Evolutionary conservation across 2,797 vertebrate genomes (phyloP).

Genomic region (Ispidina picta): DNA sequence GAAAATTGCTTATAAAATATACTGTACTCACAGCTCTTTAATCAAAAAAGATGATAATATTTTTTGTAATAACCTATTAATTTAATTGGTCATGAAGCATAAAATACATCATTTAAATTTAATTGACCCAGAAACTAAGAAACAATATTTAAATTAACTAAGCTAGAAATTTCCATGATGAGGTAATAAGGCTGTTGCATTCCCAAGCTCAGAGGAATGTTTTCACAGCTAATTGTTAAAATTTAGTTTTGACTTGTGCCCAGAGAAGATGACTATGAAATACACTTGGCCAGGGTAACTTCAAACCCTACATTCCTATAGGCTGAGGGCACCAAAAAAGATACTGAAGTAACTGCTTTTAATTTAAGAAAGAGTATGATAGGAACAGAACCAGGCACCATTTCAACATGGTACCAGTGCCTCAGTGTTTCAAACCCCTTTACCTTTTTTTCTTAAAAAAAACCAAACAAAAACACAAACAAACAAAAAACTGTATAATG

Average conservation of each 20-base stretch:
- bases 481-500: constrained; percentile 30
- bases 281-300: constrained; percentile 85
- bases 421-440: constrained; percentile 49
- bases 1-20: constrained; percentile 99
- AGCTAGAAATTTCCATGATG: constrained; percentile 85
- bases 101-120: constrained; percentile 98
- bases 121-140: constrained; percentile 99
- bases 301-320: constrained; percentile 78
- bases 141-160: constrained; percentile 93
- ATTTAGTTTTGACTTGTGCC: constrained; percentile 84
- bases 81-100: constrained; percentile 99
- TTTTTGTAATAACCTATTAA: constrained; percentile 97
- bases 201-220: constrained; percentile 78
- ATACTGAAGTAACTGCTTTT: constrained; percentile 30
- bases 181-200: constrained; percentile 83
- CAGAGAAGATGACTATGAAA: constrained; percentile 85
- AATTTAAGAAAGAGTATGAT: constrained; percentile 57
- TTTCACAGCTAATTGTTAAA: constrained; percentile 82
- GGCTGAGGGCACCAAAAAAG: constrained; percentile 79
- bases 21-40: constrained; percentile 97
- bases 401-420: constrained; percentile 26
- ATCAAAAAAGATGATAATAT: constrained; percentile 96
- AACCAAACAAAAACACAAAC: background rate
- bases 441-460: background rate
- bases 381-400: constrained; percentile 25